Evolutionary conservation across 2,888 invertebrate species (phyloP).

Genomic region (Escarpia spicata): DNA sequence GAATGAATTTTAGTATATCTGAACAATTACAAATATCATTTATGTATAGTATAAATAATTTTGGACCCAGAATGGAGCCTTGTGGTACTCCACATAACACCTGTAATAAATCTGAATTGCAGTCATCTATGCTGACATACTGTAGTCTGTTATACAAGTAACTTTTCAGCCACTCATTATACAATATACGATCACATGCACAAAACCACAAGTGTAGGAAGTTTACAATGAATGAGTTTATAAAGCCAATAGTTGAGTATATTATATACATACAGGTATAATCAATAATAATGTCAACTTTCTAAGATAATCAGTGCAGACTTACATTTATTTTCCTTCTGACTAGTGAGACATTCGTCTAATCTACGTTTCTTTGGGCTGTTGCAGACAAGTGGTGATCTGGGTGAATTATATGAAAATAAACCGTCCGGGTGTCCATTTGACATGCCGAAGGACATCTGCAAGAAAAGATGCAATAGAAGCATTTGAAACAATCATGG

Average conservation of each 20-base stretch:
- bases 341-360: not conserved
- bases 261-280: too few relatives aligned
- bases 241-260: too few relatives aligned
- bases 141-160: too few relatives aligned
- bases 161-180: too few relatives aligned
- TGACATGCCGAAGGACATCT: not conserved
- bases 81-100: too few relatives aligned
- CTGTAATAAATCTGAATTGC: too few relatives aligned
- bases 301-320: not conserved
- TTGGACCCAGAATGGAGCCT: too few relatives aligned
- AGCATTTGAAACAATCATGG: not conserved
- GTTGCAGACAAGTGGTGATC: not conserved
- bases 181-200: not conserved
- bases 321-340: not conserved
- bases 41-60: too few relatives aligned
- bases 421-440: not conserved
- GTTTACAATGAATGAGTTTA: not conserved
- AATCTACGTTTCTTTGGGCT: constrained; percentile 10
- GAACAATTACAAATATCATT: too few relatives aligned
- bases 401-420: not conserved
- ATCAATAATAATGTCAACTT: not conserved
- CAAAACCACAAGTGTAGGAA: not conserved
- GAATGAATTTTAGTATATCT: too few relatives aligned
- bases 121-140: too few relatives aligned
- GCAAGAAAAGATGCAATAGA: not conserved